A percentile compares a stretch with the other conserved stretches of the same genome.
phyloP scores from a whole-genome alignment of 2,113 vertebrate species.

The Tautogolabrus adspersus region DNA sequence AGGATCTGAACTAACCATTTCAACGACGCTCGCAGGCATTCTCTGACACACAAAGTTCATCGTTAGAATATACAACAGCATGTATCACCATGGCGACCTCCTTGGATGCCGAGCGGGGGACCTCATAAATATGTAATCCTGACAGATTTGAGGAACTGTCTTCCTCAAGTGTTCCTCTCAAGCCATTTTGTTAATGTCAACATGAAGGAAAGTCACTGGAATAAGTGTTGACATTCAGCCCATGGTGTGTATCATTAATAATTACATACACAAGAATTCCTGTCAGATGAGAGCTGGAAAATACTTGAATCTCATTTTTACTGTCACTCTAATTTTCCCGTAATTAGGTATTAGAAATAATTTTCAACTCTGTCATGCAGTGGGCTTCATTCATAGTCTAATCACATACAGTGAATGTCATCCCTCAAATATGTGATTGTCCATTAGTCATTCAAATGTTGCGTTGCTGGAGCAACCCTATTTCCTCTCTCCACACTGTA shows the following conservation, averaged over 20 bases:
- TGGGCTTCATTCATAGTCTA: not conserved
- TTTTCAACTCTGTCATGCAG: constrained; percentile 18
- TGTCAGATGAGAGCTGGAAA: constrained; percentile 57
- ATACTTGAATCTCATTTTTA: constrained; percentile 33
- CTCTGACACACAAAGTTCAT: constrained; percentile 77
- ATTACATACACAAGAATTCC: constrained; percentile 63
- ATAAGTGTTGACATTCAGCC: constrained; percentile 79
- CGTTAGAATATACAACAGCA: constrained; percentile 82
- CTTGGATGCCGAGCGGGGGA: constrained; percentile 77
- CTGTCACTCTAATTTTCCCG: constrained; percentile 48
- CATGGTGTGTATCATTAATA: constrained; percentile 78
- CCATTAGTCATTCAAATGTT: constrained; percentile 8
- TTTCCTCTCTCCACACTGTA: not conserved
- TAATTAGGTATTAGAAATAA: constrained; percentile 63
- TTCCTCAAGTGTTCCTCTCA: constrained; percentile 76
- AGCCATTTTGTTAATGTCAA: constrained; percentile 84
- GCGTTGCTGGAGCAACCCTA: not conserved
- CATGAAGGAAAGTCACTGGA: constrained; percentile 78
- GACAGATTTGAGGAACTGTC: constrained; percentile 83
- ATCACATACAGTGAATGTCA: constrained; percentile 11
- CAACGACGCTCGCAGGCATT: constrained; percentile 71
- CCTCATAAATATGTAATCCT: constrained; percentile 85
- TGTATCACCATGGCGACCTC: constrained; percentile 80
- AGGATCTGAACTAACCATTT: constrained; percentile 70
- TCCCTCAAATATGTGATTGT: constrained; percentile 8